Conservation (phyloP, 1,140 invertebrate genomes). For the Lordiphosa collinella region DNA sequence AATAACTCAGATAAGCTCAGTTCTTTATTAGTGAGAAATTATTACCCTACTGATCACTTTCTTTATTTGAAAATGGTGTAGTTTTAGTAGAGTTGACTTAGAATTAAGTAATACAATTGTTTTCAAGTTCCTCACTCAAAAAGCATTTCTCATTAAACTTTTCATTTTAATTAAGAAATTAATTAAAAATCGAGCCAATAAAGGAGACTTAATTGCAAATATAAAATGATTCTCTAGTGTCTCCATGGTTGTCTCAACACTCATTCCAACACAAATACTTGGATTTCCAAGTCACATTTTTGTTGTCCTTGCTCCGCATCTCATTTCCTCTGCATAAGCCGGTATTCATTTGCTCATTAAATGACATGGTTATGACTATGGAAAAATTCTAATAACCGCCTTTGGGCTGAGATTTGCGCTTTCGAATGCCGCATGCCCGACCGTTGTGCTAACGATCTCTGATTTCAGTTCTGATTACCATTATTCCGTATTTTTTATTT, state of each 20-base stretch:
- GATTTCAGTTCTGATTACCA: conserved; percentile 63
- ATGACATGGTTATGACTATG: conserved; percentile 36
- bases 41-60: too few species aligned
- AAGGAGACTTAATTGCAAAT: background rate
- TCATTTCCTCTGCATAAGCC: conserved; percentile 41
- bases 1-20: too few species aligned
- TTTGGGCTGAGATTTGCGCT: conserved; percentile 1
- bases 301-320: conserved; percentile 7
- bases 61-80: too few species aligned
- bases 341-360: conserved; percentile 45
- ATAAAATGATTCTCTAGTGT: too few species aligned
- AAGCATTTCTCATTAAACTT: too few species aligned
- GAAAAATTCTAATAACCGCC: conserved; percentile 20
- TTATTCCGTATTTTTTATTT: conserved; percentile 28
- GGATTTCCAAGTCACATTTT: background rate
- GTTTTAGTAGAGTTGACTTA: too few species aligned
- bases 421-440: conserved; percentile 24
- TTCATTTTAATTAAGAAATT: too few species aligned
- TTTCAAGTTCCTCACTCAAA: too few species aligned
- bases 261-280: background rate
- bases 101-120: too few species aligned
- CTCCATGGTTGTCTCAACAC: too few species aligned
- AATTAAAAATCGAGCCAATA: background rate
- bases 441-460: conserved; percentile 59
- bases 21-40: too few species aligned